phyloP scores from a whole-genome alignment of 2,888 invertebrate species.

The Limnephilus lunatus region DNA sequence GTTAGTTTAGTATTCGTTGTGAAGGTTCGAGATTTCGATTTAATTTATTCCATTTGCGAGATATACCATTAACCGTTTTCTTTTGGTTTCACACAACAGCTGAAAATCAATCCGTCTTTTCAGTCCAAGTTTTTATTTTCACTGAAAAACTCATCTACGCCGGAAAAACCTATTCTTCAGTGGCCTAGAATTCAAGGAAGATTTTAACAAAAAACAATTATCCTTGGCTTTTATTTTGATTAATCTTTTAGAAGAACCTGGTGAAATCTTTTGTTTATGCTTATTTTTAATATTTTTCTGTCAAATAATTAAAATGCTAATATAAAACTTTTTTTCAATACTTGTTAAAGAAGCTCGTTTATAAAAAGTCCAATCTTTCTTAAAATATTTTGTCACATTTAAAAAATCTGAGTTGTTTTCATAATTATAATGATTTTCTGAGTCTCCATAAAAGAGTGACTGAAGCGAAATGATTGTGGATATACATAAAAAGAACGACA shows the following conservation, averaged over 20 bases:
- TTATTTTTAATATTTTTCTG: not conserved
- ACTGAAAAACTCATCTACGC: not conserved
- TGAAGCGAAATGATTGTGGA: too few relatives aligned
- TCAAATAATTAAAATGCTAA: not conserved
- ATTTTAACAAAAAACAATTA: not conserved
- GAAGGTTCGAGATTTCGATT: not conserved
- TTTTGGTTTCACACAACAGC: not conserved
- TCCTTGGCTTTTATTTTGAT: conserved; percentile 11
- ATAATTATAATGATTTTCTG: too few relatives aligned
- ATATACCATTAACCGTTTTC: not conserved
- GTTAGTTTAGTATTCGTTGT: not conserved
- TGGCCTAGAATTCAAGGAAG: not conserved
- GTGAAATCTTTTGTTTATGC: not conserved
- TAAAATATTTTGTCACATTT: not conserved
- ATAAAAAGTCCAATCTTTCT: not conserved
- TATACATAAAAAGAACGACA: too few relatives aligned
- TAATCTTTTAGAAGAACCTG: not conserved
- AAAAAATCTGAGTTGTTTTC: not conserved
- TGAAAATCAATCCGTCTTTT: not conserved
- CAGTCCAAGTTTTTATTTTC: not conserved
- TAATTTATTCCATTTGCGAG: not conserved
- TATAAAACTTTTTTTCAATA: not conserved
- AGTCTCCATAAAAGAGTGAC: too few relatives aligned
- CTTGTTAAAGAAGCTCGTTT: not conserved
- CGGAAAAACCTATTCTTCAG: not conserved